These are phyloP conservation scores for Gallinago undulata DNA, from an alignment of 2,113 vertebrate genomes.

Conservation along the genomic window DNA sequence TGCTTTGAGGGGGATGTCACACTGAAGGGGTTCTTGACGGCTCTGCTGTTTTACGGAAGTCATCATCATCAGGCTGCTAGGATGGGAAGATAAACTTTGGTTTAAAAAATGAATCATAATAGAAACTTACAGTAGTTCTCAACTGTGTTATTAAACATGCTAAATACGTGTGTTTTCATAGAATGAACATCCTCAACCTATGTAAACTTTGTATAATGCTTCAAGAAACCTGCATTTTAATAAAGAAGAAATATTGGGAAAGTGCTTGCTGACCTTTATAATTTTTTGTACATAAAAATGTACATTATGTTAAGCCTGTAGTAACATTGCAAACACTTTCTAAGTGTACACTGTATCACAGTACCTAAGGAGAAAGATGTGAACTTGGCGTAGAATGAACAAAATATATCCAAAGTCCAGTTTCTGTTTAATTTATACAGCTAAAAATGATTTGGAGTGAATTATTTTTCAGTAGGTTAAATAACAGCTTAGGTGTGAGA, in stretches of 20 bases:
- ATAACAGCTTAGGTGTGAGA: background rate
- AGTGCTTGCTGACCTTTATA: background rate
- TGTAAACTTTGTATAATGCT: background rate
- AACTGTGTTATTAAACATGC: background rate
- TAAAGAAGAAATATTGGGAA: background rate
- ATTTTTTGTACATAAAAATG: background rate
- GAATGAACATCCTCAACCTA: background rate
- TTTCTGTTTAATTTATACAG: background rate
- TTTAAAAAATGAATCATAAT: background rate
- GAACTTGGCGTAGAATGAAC: background rate
- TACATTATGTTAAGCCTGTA: background rate
- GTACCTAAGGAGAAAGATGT: background rate
- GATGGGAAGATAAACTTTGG: background rate
- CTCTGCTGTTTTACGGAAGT: background rate
- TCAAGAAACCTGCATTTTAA: background rate
- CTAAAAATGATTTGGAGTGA: background rate
- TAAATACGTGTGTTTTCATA: background rate
- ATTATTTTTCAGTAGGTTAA: background rate
- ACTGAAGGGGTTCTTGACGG: background rate
- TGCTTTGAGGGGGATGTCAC: background rate
- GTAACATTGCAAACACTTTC: background rate
- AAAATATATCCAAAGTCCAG: background rate
- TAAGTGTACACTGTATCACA: background rate
- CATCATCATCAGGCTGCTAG: background rate
- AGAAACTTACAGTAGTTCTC: background rate